Percentiles rank a stretch among this genome's conserved stretches.
Conservation (phyloP, 2,113 vertebrate species). For the Neofelis nebulosa region DNA sequence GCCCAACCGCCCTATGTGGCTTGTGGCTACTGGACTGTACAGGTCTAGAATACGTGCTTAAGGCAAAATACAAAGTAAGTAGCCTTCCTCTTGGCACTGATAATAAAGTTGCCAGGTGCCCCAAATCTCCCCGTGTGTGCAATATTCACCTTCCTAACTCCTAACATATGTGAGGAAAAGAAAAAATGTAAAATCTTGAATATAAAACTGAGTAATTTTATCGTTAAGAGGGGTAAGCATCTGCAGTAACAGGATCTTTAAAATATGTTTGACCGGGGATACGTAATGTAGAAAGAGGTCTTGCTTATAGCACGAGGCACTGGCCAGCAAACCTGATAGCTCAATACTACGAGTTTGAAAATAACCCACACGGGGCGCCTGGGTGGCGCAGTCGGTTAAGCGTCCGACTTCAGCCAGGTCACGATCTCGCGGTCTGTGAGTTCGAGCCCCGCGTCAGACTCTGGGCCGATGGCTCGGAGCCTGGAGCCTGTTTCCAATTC, state of each 20-base stretch:
- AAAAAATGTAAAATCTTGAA: neutral
- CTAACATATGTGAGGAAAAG: neutral
- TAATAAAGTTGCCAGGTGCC: neutral
- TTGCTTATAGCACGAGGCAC: neutral
- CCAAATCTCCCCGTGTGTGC: neutral
- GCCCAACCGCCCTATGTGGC: neutral
- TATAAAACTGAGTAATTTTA: neutral
- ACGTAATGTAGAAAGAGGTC: neutral
- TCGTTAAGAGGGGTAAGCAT: neutral
- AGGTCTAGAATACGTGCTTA: neutral
- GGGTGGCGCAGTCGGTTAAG: too few species aligned
- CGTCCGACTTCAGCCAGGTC: too few species aligned
- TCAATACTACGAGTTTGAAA: neutral
- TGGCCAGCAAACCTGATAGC: neutral
- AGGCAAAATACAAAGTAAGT: neutral
- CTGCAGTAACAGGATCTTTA: neutral
- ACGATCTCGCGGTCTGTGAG: too few species aligned
- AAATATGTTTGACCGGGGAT: neutral
- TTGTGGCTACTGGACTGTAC: neutral
- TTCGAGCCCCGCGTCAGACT: too few species aligned
- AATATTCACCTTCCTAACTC: neutral
- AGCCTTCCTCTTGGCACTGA: neutral
- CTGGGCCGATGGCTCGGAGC: too few species aligned
- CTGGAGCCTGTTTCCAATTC: too few species aligned
- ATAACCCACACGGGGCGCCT: constrained; percentile 2